A percentile compares a stretch with the other conserved stretches of the same genome.
Evolutionary conservation across 2,113 vertebrate species (phyloP).

Genomic region (Sclerurus mexicanus): DNA sequence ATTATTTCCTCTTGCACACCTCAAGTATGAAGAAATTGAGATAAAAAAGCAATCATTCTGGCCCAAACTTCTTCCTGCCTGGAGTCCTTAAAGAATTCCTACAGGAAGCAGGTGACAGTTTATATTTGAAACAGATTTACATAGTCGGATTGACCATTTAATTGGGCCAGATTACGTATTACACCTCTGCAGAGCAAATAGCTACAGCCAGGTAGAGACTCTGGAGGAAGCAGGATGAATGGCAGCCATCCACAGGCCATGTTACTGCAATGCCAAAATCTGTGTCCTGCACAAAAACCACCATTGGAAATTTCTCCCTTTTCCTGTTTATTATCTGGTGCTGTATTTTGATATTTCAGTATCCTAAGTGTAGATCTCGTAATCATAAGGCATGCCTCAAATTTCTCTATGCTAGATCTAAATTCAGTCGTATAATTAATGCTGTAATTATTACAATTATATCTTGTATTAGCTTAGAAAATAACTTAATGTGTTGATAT

Average conservation of each 20-base stretch:
- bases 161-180: not conserved
- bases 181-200: not conserved
- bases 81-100: not conserved
- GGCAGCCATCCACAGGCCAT: not conserved
- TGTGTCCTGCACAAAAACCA: not conserved
- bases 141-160: not conserved
- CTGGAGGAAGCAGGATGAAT: not conserved
- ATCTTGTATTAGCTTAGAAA: slow-evolving; percentile 21
- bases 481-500: slow-evolving; percentile 24
- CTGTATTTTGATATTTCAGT: not conserved
- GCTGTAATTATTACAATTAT: not conserved
- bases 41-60: not conserved
- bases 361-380: not conserved
- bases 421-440: slow-evolving; percentile 13
- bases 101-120: not conserved
- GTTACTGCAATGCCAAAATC: not conserved
- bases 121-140: not conserved
- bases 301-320: not conserved
- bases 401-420: not conserved
- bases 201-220: not conserved
- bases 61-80: not conserved
- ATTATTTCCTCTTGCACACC: not conserved
- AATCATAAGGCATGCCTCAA: not conserved
- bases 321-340: not conserved
- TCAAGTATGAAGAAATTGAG: not conserved